Evolutionary conservation across 2,888 invertebrate genomes (phyloP), one percentile per base, ranked within the genome.

Genomic region (Drosophila tanythrix): DNA sequence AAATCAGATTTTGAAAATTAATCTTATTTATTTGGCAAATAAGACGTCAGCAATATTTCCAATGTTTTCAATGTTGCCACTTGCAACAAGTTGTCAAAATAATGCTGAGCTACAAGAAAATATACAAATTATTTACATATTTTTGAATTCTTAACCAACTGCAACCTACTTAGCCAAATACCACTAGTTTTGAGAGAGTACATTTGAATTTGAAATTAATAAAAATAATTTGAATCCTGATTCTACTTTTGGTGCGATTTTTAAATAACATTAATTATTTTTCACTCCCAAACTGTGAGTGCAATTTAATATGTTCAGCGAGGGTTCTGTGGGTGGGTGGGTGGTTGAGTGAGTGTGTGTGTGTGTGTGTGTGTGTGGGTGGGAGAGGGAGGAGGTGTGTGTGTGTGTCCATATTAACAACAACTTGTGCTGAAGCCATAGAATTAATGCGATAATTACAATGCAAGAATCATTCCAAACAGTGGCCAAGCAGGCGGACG

Each of bases 401-500:
- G 40, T 31, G 31, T 33, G 10, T 13, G 6, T 7, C 10, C 43
- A 46, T 52, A 40, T 36, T 31, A 65, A 46, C 57, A 60, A 35
- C 46, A 63, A 52, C 57, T 56, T 52, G 61, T 63, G 76, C 68
- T 35, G 90, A 91, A 90, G 90, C 90, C 90, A 82, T 91, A 90
- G 29, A 76, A 85, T 70, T 76, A 88, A 88, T 90, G 77, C 82
- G 87, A 79, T 89, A 90, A 89, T 88, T 88, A 83, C 89, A 85
- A 85, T 88, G 81, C 79, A 70, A 81, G 84, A 82, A 85, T 77
- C 84, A 81, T 77, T 79, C 61, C 79, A 63, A 77, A 70, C 63
- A 66, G 74, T 70, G 74, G 71, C 65, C 64, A 62, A 65, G 50
- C n/a, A 10, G 50, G 50, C 55, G 55, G 29, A 53, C 50, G 48